Evolutionary conservation across 2,113 vertebrate genomes (phyloP), one percentile per base, ranked within the genome.

Genomic region (Onychostoma macrolepis): DNA sequence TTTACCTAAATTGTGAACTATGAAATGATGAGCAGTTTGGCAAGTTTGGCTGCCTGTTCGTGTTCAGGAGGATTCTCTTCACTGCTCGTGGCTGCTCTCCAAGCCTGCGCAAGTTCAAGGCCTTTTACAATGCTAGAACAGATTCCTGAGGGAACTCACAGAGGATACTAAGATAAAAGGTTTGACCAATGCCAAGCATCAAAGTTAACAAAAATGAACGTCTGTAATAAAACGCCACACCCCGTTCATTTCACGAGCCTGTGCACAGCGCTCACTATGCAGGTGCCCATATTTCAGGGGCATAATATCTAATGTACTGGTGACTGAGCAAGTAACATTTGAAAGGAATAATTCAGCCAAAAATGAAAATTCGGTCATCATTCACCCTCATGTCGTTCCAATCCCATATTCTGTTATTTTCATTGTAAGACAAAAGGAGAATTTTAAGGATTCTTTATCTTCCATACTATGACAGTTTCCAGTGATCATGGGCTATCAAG

Each of bases 121-220:
- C 50, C 83, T 84, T 84, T 53, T 45, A 74, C 69, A 84, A 74
- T 74, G 69, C 33, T 84, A 56, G 83, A 74, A 58, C 24, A 74
- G 21, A 74, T 84, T 48, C 82, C 83, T n/a, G 48, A 74, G 30
- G 83, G 33, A 74, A 36, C 28, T 83, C 26, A 38, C 67, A 84
- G 83, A 84, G 83, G 83, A 75, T 26, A 72, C 43, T 8, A n/a
- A 58, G 82, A 84, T 58, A 41, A 84, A 84, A 74, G 45, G 19
- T 56, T 74, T 33, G 67, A 74, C 69, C 45, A 74, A 58, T 58
- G 48, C 24, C 28, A 58, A 74, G 48, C 69, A 38, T 74, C 80
- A 50, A 83, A 69, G 63, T 83, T 8, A 71, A 15, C 15, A 8
- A 65, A 81, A 81, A 81, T 1, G 26, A 50, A 83, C 11, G 9